Base-by-base conservation (phyloP, 2,888 invertebrate species). In the Cylloceria caligata region DNA sequence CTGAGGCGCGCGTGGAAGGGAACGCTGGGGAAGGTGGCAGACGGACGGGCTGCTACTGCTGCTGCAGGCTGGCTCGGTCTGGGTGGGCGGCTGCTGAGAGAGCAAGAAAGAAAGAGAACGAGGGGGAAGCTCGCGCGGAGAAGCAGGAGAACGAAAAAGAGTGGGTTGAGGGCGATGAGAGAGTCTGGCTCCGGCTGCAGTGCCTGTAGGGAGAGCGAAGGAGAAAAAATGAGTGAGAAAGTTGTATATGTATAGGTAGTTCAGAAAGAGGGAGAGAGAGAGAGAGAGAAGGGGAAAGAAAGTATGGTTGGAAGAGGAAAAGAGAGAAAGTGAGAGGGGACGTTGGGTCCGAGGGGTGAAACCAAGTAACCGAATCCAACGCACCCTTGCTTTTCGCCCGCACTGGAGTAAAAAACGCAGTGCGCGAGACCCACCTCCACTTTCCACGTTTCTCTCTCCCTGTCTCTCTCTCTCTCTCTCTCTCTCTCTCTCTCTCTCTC, bases 361-460 rank as follows among this genome's bases (percentile, higher is more conserved):
- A 88, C 89, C 91, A 90, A 92, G 92, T 92, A 91, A 92, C 91
- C 91, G 91, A 92, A 91, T 91, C 91, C 90, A 89, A 89, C 89
- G 90, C 90, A 90, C 90, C 89, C 90, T 88, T 88, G 87, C 89
- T 86, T 89, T 88, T 84, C 84, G 78, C 71, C 81, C 84, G 60
- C 86, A 87, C 84, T 80, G 83, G 84, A 86, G 86, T 87, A 89
- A 88, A 90, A 90, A 90, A 88, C 86, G 80, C 88, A 88, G 86
- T 86, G 87, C 88, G 88, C 88, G 86, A 85, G 84, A 85, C 80
- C 62, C 62, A 62, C 65, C 83, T 42, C 42, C 42, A 42, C 42
- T 52, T 30, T 73, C 73, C 52, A n/a, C 67, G 69, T 49, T 64
- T 52, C 52, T 42, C 60, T 68, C 64, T 49, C 27, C 55, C 73